phyloP scores from a whole-genome alignment of 1,140 invertebrate species.

The Oryctes rhinoceros region DNA sequence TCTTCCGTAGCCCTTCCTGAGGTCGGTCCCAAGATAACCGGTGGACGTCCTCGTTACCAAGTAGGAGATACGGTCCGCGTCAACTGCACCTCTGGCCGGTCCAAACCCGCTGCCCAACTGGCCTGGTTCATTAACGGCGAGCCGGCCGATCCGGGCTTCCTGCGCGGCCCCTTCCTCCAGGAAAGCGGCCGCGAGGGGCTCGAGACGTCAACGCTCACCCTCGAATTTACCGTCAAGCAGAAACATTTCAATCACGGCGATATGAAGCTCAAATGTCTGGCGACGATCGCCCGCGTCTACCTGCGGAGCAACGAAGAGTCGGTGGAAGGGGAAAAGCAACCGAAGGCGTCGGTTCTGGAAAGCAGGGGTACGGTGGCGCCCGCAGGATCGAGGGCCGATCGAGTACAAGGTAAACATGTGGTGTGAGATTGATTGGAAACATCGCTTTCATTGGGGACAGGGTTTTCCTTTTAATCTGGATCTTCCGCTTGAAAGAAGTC shows the following conservation, averaged over 20 bases:
- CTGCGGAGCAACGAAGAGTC: constrained; percentile 85
- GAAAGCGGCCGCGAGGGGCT: constrained; percentile 68
- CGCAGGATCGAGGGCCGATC: constrained; percentile 64
- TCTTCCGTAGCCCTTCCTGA: constrained; percentile 76
- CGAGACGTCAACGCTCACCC: constrained; percentile 70
- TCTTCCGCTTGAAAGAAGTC: too few relatives aligned
- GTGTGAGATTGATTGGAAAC: background rate
- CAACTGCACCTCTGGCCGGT: constrained; percentile 84
- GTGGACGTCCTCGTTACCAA: constrained; percentile 80
- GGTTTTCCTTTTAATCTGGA: too few relatives aligned
- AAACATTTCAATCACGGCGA: constrained; percentile 84
- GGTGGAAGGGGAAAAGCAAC: constrained; percentile 74
- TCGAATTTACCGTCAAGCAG: constrained; percentile 77
- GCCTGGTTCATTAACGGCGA: constrained; percentile 90
- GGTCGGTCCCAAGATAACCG: constrained; percentile 82
- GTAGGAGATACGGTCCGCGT: constrained; percentile 81
- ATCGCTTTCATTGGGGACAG: too few relatives aligned
- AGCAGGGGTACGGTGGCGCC: constrained; percentile 67
- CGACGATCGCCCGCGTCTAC: constrained; percentile 84
- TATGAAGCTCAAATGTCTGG: constrained; percentile 87
- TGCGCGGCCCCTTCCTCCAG: constrained; percentile 60
- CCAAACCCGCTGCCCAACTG: constrained; percentile 83
- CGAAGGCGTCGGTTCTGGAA: constrained; percentile 71
- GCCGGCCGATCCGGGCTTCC: constrained; percentile 66
- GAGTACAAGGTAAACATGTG: constrained; percentile 64